Evolutionary conservation across 2,888 invertebrate genomes (phyloP).

Genomic region (Ypsolopha scabrella): DNA sequence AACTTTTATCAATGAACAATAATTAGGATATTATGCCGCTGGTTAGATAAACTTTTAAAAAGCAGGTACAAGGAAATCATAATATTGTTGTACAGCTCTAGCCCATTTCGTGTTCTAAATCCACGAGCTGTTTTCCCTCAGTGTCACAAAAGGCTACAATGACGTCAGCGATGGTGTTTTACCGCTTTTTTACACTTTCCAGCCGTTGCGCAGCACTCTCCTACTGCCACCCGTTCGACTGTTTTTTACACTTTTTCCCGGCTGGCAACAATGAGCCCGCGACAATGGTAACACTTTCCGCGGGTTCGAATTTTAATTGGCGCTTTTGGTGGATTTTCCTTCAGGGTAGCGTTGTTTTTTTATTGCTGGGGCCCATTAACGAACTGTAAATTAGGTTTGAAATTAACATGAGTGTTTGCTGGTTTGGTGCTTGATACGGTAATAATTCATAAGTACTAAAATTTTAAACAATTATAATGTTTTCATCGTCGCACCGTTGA

Average conservation of each 20-base stretch:
- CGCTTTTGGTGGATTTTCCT: neutral
- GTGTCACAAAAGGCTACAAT: neutral
- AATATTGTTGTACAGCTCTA: neutral
- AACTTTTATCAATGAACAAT: too few relatives aligned
- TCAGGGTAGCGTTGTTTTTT: neutral
- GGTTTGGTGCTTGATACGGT: too few relatives aligned
- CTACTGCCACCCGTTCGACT: constrained; percentile 3
- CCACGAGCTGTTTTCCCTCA: too few relatives aligned
- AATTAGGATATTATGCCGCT: too few relatives aligned
- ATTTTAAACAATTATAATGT: too few relatives aligned
- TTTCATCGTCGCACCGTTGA: too few relatives aligned
- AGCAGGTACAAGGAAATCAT: too few relatives aligned
- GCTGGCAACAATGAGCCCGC: neutral
- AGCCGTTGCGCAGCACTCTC: neutral
- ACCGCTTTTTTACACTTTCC: constrained; percentile 1
- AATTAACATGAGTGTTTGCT: neutral
- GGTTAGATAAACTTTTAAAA: too few relatives aligned
- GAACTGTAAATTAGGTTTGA: neutral
- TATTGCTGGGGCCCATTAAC: neutral
- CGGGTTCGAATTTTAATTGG: constrained; percentile 8
- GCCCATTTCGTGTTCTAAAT: neutral
- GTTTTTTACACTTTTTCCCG: constrained; percentile 5
- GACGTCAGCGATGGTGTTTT: neutral
- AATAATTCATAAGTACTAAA: too few relatives aligned
- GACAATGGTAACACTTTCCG: constrained; percentile 8